Conservation (phyloP, 2,888 invertebrate species). For the Pandemis corylana region DNA sequence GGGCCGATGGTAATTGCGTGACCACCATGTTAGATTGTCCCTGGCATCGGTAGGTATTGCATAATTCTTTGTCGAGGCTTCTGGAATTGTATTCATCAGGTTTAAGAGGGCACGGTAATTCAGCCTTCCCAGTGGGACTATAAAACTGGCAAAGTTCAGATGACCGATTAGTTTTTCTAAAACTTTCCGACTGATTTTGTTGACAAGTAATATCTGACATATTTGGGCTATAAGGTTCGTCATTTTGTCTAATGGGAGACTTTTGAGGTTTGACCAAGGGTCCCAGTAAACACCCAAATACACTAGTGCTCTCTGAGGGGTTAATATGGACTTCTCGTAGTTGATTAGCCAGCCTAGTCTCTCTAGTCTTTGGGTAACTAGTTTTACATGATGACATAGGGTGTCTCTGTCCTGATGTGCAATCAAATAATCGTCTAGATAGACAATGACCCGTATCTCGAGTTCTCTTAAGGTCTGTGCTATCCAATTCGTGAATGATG, state of each 20-base stretch:
- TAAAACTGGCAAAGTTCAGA: constrained; percentile 3
- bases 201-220: neutral
- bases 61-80: neutral
- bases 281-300: neutral
- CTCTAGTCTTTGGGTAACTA: constrained; percentile 20
- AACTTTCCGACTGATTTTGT: neutral
- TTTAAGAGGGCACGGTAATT: neutral
- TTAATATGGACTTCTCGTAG: constrained; percentile 40
- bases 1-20: neutral
- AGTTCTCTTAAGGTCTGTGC: constrained; percentile 42
- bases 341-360: constrained; percentile 45
- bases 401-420: constrained; percentile 35
- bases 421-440: constrained; percentile 47
- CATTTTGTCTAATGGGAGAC: constrained; percentile 12
- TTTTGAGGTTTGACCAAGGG: constrained; percentile 4
- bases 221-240: neutral
- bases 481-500: constrained; percentile 45
- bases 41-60: neutral
- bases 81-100: neutral
- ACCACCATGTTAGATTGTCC: neutral
- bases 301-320: constrained; percentile 22
- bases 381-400: constrained; percentile 28
- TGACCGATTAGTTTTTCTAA: neutral
- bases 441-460: constrained; percentile 41
- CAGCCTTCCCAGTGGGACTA: neutral